Conservation (phyloP, 1,140 invertebrate genomes). For the Periplaneta americana region DNA sequence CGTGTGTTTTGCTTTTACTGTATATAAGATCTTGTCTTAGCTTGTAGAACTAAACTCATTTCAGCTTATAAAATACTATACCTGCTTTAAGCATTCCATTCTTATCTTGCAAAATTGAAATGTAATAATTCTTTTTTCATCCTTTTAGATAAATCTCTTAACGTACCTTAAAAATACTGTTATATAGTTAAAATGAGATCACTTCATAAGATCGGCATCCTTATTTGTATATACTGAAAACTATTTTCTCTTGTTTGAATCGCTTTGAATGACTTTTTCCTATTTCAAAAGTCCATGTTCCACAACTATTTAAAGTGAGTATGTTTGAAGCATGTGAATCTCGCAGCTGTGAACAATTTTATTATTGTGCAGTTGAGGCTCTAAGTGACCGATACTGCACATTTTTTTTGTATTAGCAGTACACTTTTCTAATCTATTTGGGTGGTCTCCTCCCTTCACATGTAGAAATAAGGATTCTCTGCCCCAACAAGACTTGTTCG, state of each 20-base stretch:
- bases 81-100: too few relatives aligned
- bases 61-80: too few relatives aligned
- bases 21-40: too few relatives aligned
- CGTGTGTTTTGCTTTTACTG: too few relatives aligned
- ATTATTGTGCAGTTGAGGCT: background rate
- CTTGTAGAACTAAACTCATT: too few relatives aligned
- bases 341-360: background rate
- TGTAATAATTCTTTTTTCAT: too few relatives aligned
- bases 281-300: background rate
- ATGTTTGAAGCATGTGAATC: background rate
- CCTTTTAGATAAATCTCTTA: too few relatives aligned
- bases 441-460: slow-evolving; percentile 14
- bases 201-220: background rate
- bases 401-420: background rate
- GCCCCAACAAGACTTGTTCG: slow-evolving; percentile 62
- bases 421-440: slow-evolving; percentile 15
- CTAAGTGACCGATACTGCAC: background rate
- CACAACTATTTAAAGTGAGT: background rate
- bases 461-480: slow-evolving; percentile 63
- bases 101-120: too few relatives aligned
- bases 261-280: background rate
- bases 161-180: background rate
- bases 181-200: background rate
- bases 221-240: background rate
- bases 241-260: background rate